Base-by-base conservation (phyloP, 2,797 vertebrate species). In the Parauchenoglanis punctatus region DNA sequence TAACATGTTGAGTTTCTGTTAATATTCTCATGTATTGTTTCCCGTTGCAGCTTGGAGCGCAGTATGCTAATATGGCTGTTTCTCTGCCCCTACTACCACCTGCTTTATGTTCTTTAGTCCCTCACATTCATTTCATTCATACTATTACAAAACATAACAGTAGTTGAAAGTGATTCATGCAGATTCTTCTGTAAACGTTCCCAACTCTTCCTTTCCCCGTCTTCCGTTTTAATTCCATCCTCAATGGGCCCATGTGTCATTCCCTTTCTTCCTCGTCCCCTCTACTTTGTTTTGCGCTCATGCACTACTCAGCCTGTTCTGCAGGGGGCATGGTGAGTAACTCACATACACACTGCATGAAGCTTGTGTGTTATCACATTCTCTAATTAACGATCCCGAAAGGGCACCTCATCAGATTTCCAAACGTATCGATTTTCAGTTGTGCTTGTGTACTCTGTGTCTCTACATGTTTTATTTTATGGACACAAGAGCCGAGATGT, bases 261-360 rank as follows among this genome's bases (percentile, higher is more conserved):
- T 59, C 31, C 18, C 54, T 4, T 87, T 7, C 25, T 31, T 35
- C 31, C 59, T 44, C 46, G 7, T 18, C 20, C 7, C 15, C 23
- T 72, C 23, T 20, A 35, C 28, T 84, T 18, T 68, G 17, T 70
- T 52, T 86, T 70, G 28, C 44, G 56, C 28, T 82, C 46, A 68
- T 61, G 72, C 81, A 81, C 58, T 84, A 75, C 88, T 78, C 44
- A 85, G 85, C 72, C 73, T 76, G 86, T 86, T 86, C 91, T 94
- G 91, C 89, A 87, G 94, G 89, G 93, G 94, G 91, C 92, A 88
- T 93, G 91, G 90, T 96, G 93, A 96, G 95, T 96, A 95, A 91
- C 92, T 85, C 44, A 6, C 61, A 28, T 23, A 54, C 61, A 31
- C 78, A n/a, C 44, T 72, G 85, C 83, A 76, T 85, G 54, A 67